Conservation (phyloP, 2,888 invertebrate genomes). For the Elegia similella region DNA sequence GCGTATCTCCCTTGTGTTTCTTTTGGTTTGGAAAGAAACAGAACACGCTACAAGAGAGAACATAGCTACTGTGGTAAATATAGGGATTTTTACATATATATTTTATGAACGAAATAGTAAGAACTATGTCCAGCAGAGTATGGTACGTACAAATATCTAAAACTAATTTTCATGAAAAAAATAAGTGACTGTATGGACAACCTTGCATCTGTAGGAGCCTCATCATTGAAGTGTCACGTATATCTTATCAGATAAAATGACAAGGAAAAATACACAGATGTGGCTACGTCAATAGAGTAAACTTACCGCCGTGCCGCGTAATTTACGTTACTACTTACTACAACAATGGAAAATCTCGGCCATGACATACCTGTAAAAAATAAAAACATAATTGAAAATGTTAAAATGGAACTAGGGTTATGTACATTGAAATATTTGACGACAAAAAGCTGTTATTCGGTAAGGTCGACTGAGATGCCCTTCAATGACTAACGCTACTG, state of each 20-base stretch:
- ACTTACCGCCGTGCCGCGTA: constrained; percentile 5
- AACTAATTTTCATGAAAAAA: neutral
- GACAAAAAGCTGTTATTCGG: neutral
- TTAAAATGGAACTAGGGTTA: neutral
- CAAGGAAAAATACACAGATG: constrained; percentile 25
- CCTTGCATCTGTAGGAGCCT: constrained; percentile 28
- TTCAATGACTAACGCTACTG: neutral
- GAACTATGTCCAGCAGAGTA: too few relatives aligned
- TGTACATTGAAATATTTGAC: neutral
- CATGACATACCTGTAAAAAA: constrained; percentile 19
- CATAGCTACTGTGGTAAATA: too few relatives aligned
- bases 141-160: neutral
- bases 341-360: neutral
- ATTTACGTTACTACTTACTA: constrained; percentile 4
- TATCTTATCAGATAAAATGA: constrained; percentile 28
- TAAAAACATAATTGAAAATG: neutral
- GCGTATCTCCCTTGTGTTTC: too few relatives aligned
- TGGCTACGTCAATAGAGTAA: constrained; percentile 18
- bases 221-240: constrained; percentile 42
- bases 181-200: constrained; percentile 16
- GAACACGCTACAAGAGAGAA: too few relatives aligned
- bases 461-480: constrained; percentile 3
- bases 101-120: too few relatives aligned
- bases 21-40: too few relatives aligned
- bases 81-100: too few relatives aligned